Base-by-base conservation (phyloP, 23 tunicate species). In the Botrylloides violaceus region DNA sequence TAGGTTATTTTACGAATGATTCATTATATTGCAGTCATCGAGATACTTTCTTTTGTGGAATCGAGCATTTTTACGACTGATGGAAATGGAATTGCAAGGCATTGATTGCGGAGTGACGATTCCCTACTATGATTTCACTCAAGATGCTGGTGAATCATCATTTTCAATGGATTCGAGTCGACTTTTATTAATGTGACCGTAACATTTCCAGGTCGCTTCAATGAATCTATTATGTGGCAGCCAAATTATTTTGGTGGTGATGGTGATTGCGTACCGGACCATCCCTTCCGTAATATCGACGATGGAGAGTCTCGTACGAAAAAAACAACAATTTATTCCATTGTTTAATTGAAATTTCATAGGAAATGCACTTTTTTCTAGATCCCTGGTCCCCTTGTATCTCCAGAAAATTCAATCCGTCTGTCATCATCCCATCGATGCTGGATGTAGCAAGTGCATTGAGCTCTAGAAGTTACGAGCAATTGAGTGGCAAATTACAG, bases 201-300 rank as follows among this genome's bases (percentile, higher is more conserved):
- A 21, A 49, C n/a, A n/a, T 61, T 35, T 39, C 28, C 48, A 85
- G 94, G 94, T 58, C 66, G 71, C 4, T 68, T 87, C 31, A 35
- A 70, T 58, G 82, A 87, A 4, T 81, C 95, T 6, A 76, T 87
- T 19, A 30, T 76, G n/a, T 87, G 95, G 95, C 95, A 87, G 58
- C 95, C 95, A 4, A 76, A 59, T 28, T 80, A 75, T 58, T 87
- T 87, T 62, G 95, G 95, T 27, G 86, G 95, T n/a, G 79, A 87
- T 26, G 95, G 86, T 1, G 31, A 35, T 26, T 87, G 95, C 47
- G 79, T 87, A 21, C 86, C 86, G n/a, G 95, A 87, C 50, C 86
- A 87, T 80, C 95, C 95, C 2, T 87, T 87, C 61, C 66, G 82
- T 30, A 20, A 36, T 6, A 32, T 76, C 30, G 47, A 62, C 4